Conservation (phyloP, 2,888 invertebrate genomes). For the Eupithecia exiguata region DNA sequence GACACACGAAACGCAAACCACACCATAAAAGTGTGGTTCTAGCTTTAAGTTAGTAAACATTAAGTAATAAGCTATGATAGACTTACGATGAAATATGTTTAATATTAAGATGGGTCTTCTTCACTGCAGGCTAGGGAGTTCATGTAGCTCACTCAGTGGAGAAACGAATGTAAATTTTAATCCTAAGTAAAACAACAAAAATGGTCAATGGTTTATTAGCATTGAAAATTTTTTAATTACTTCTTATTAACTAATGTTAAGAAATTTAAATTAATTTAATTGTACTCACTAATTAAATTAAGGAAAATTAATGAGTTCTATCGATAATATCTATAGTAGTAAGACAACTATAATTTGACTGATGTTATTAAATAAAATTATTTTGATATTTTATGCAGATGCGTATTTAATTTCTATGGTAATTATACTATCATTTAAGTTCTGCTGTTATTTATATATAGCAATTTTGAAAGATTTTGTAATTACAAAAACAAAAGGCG, state of each 20-base stretch:
- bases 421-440: no score
- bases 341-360: constrained; percentile 47
- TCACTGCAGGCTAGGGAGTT: neutral
- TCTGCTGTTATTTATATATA: neutral
- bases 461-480: neutral
- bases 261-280: neutral
- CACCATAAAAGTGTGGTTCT: no score
- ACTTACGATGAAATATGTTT: no score
- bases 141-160: neutral
- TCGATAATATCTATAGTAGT: neutral
- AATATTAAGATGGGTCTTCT: no score
- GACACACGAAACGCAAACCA: no score
- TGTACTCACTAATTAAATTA: neutral
- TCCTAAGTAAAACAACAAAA: neutral
- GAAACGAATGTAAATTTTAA: neutral
- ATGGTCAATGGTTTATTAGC: neutral
- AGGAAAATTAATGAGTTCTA: neutral
- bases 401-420: neutral
- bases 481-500: neutral
- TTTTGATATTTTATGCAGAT: constrained; percentile 19
- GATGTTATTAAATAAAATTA: constrained; percentile 46
- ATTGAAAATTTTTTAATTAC: neutral
- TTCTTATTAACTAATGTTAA: neutral
- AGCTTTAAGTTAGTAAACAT: no score
- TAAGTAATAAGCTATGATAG: no score